phyloP scores from a whole-genome alignment of 2,113 vertebrate genomes.

The Vanacampus margaritifer region DNA sequence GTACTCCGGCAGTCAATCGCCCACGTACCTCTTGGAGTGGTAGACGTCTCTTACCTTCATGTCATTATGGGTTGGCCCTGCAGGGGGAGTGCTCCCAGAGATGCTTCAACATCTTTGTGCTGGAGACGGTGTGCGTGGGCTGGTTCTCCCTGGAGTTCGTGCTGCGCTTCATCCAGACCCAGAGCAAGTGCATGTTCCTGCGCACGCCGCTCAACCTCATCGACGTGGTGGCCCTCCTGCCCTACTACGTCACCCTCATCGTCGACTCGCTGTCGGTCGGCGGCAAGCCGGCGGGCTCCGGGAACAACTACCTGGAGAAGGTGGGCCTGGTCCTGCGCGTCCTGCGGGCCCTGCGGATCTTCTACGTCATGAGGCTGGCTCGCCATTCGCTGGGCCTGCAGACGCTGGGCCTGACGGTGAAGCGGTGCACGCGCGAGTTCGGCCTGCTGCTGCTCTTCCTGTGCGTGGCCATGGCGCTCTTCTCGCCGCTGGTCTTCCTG shows the following conservation, averaged over 20 bases:
- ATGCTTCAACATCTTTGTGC: conserved; percentile 88
- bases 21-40: not conserved
- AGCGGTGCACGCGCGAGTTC: conserved; percentile 88
- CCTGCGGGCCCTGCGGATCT: conserved; percentile 88
- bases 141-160: conserved; percentile 97
- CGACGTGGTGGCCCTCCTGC: conserved; percentile 90
- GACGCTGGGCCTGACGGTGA: conserved; percentile 87
- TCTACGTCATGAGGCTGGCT: conserved; percentile 91
- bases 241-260: conserved; percentile 90
- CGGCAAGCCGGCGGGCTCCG: conserved; percentile 67
- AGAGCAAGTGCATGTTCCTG: conserved; percentile 89
- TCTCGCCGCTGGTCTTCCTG: conserved; percentile 87
- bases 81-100: conserved; percentile 91
- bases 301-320: conserved; percentile 91
- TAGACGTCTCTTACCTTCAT: not conserved
- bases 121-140: conserved; percentile 93
- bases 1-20: too few relatives aligned
- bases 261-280: conserved; percentile 79
- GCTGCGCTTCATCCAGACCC: conserved; percentile 90
- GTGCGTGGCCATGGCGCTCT: conserved; percentile 94
- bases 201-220: conserved; percentile 89
- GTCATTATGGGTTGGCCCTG: not conserved
- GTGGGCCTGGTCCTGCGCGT: conserved; percentile 88
- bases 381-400: conserved; percentile 91
- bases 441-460: conserved; percentile 92